phyloP scores from a whole-genome alignment of 1,140 invertebrate genomes.

The Neuroterus valhalla region DNA sequence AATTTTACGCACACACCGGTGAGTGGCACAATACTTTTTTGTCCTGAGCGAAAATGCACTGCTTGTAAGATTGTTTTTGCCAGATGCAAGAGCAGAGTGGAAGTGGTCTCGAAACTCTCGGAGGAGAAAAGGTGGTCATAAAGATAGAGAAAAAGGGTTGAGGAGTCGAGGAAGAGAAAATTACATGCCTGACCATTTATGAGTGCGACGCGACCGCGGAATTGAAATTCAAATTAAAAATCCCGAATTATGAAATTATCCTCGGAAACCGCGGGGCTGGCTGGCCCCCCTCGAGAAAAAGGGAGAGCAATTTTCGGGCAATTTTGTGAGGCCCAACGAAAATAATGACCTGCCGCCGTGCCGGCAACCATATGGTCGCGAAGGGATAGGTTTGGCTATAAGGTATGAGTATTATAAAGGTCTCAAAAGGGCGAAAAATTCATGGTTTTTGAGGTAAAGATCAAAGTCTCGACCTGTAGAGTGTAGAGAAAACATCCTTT shows the following conservation, averaged over 20 bases:
- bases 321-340: slow-evolving; percentile 62
- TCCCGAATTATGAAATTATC: slow-evolving; percentile 66
- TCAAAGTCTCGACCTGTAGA: slow-evolving; percentile 53
- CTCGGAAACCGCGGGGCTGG: slow-evolving; percentile 44
- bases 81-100: background rate
- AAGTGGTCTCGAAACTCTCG: slow-evolving; percentile 8
- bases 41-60: background rate
- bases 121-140: slow-evolving; percentile 16
- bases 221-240: slow-evolving; percentile 73
- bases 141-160: background rate
- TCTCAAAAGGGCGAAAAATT: slow-evolving; percentile 47
- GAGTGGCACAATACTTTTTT: slow-evolving; percentile 2
- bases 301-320: slow-evolving; percentile 66
- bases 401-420: slow-evolving; percentile 2
- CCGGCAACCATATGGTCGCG: slow-evolving; percentile 73
- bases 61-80: slow-evolving; percentile 25
- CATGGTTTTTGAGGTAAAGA: slow-evolving; percentile 41
- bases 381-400: slow-evolving; percentile 35
- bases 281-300: background rate
- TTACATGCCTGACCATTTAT: slow-evolving; percentile 25
- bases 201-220: slow-evolving; percentile 53
- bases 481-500: slow-evolving; percentile 33
- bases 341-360: slow-evolving; percentile 68
- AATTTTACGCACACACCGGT: slow-evolving; percentile 19
- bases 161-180: background rate